Evolutionary conservation across 1,140 invertebrate species (phyloP), one percentile per base, ranked within the genome.

Genomic region (Radopholus similis): DNA sequence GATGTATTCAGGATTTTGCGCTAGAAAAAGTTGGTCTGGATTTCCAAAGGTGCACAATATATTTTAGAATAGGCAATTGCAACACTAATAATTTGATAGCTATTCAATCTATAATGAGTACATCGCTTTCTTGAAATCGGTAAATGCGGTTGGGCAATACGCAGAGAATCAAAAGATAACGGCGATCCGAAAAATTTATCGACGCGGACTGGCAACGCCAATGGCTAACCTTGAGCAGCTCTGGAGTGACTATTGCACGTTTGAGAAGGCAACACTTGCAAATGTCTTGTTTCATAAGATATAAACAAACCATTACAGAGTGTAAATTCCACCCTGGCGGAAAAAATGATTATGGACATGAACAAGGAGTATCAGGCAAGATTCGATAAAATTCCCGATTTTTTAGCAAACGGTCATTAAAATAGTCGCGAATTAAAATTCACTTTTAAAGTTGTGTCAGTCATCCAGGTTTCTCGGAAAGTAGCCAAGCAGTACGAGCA

Each of bases 151-250:
- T 2, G 95, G 95, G 4, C 95, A 93, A 6, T 99, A 97, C 85
- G 95, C 95, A 0, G 95, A 98, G 84, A 98, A 98, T 84, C 95
- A 98, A 85, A 93, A 94, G 84, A 98, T 97, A 53, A 95, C 92
- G 53, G 95, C 95, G 18, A 92, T 97, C 4, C 86, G 95, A 55
- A 95, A 96, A 86, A 91, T 95, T 80, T 97, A 95, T 83, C 93
- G 97, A 84, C 87, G 91, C 71, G 93, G 91, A 0, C 90, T 97
- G 0, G 88, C 95, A 13, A 98, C 93, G 70, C 96, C 96, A 0
- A 97, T 99, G 88, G 89, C 93, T 32, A 95, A 94, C 69, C 95
- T 99, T 83, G 96, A 99, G 82, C 88, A 90, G 35, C 85, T 99
- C 26, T 99, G 96, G 96, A 97, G 96, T 83, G 95, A 97, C 81